Evolutionary conservation across 2,888 invertebrate species (phyloP), one percentile per base, ranked within the genome.

Genomic region (Himalopsyche kuldschensis): DNA sequence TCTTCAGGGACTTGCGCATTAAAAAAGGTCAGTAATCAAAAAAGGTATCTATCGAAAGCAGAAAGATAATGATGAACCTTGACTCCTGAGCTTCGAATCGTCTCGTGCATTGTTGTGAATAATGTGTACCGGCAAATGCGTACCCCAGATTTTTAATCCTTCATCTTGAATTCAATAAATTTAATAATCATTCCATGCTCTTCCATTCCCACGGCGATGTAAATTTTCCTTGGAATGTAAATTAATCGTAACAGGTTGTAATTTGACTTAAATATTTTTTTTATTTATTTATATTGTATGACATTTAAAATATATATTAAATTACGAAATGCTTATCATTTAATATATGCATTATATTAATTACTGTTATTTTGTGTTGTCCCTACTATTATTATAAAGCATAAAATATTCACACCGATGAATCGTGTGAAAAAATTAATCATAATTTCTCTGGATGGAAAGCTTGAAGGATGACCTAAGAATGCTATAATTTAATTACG

Each of bases 251-350:
- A 47, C 80, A 27, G 75, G 32, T 75, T 76, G 69, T 46, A 76
- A 79, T 69, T 83, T 81, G 80, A 84, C 80, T 55, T 78, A 77
- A 80, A 75, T 75, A 79, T 80, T 82, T 78, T 80, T 83, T 82
- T 79, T 85, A 84, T 85, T 85, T 85, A 85, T 85, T 85, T 32
- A 84, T 78, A 75, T 84, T 31, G 75, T 76, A 31, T 78, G 41
- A 27, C 75, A 27, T 30, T 24, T 30, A 4, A 76, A 47, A 77
- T 32, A 81, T 79, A 69, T 63, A 80, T 35, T 17, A 24, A 77
- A 80, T 63, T 78, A 69, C 78, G 80, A 69, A 80, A 80, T 78
- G 69, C 69, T 69, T 69, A 69, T 69, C 69, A 69, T 69, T 69
- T 69, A 27, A 69, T 69, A 27, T 27, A 69, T 69, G 11, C 15